Conservation (phyloP, 2,113 vertebrate species). For the Leptocoma aspasia region DNA sequence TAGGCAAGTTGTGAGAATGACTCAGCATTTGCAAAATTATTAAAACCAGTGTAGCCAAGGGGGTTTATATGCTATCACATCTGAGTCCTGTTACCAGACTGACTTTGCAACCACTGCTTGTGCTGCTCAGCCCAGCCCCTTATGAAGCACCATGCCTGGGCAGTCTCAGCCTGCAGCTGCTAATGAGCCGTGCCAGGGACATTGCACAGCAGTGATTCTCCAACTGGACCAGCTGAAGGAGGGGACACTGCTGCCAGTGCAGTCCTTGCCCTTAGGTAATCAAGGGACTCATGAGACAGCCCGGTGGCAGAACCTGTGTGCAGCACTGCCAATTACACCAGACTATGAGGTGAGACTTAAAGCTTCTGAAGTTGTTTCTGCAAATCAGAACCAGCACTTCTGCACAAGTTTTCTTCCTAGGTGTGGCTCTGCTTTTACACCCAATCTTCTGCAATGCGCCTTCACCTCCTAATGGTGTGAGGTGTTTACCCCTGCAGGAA, state of each 20-base stretch:
- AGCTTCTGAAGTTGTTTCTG: background rate
- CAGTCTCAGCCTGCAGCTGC: background rate
- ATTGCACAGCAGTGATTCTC: fast-evolving
- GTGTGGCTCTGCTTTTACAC: background rate
- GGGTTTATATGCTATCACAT: background rate
- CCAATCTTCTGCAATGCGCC: background rate
- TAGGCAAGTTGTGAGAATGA: background rate
- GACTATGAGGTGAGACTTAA: background rate
- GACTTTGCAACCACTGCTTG: background rate
- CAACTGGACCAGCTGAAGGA: background rate
- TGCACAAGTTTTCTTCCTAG: background rate
- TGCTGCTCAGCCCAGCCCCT: background rate
- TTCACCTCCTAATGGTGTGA: background rate
- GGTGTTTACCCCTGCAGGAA: background rate
- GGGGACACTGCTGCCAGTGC: background rate
- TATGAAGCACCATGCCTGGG: fast-evolving
- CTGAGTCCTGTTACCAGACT: background rate
- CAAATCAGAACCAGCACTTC: background rate
- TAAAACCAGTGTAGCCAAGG: background rate
- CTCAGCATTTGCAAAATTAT: background rate
- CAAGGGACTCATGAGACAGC: background rate
- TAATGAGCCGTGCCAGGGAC: background rate
- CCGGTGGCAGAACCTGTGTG: background rate
- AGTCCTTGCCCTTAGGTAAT: background rate
- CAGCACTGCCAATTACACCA: background rate